Evolutionary conservation across 2,888 invertebrate genomes (phyloP), one percentile per base, ranked within the genome.

Genomic region (Sarcophaga subvicina): DNA sequence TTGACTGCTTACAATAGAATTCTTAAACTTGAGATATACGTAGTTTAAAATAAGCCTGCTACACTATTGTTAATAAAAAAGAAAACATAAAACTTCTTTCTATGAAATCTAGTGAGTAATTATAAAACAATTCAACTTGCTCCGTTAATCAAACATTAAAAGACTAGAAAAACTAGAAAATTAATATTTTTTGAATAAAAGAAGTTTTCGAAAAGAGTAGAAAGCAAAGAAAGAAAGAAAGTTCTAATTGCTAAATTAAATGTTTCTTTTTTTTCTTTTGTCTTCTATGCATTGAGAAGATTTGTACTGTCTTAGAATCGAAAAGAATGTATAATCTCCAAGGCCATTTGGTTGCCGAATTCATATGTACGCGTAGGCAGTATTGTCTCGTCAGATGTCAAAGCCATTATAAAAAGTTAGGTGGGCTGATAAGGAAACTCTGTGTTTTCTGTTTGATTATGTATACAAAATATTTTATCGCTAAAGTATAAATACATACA

Each of bases 321-420:
- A 54, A 54, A 54, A 54, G 17, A 14, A 17, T 5, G 17, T 54
- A 12, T 54, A 54, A 54, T 54, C 54, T 54, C 54, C 54, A 54
- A 14, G 54, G 54, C 54, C 17, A 14, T 54, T 54, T 54, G 10
- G 17, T 17, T 54, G 49, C 12, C 37, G 37, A 37, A 37, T 37
- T 2, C 37, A 37, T 37, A 37, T 37, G 37, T 37, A 37, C 8
- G 37, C 37, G 8, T 37, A 37, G 8, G 2, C 37, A 37, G 62
- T 17, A 49, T 47, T 47, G 45, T 73, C 47, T 75, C 11, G 3
- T 49, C 25, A 64, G 62, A 75, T 75, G 49, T 22, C 49, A 75
- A 17, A 25, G 11, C n/a, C 25, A 72, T 4, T 49, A 75, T n/a
- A 49, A 49, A 22, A 47, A 22, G 6, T 17, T 54, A 54, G 17